phyloP scores from a whole-genome alignment of 2,113 vertebrate species.

The Dicaeum eximium region DNA sequence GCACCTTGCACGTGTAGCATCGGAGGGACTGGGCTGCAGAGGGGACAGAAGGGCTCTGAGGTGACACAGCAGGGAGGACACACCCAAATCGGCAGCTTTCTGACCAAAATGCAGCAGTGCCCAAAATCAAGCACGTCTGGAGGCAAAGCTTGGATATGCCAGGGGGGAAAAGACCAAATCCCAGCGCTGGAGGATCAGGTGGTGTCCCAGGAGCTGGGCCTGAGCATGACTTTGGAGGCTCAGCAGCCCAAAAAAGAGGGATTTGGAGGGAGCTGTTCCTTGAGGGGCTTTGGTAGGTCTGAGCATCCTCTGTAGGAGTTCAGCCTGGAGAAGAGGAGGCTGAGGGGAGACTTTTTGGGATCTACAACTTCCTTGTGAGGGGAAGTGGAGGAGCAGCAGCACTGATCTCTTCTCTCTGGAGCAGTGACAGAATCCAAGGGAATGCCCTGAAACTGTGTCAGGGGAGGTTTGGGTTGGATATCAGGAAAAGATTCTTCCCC shows the following conservation, averaged over 20 bases:
- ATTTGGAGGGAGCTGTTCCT: not conserved
- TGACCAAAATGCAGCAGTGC: accelerated
- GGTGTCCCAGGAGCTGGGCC: accelerated
- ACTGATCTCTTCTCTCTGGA: not conserved
- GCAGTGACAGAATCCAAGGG: not conserved
- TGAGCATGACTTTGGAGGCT: not conserved
- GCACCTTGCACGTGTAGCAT: conserved; percentile 35
- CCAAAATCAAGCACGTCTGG: not conserved
- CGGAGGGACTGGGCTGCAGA: not conserved
- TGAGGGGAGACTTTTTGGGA: not conserved
- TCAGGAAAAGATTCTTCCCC: not conserved
- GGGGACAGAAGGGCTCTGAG: not conserved
- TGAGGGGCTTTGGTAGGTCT: not conserved
- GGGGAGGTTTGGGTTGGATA: not conserved
- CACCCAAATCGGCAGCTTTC: not conserved
- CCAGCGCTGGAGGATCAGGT: not conserved
- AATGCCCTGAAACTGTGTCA: not conserved
- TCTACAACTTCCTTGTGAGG: not conserved
- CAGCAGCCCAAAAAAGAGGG: not conserved
- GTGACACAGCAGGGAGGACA: not conserved
- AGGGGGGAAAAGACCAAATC: accelerated
- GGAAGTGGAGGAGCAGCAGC: not conserved
- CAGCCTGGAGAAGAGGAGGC: too few species aligned
- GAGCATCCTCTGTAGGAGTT: not conserved
- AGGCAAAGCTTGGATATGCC: not conserved